These are phyloP conservation scores for Drosophila varians DNA, from an alignment of 1,140 invertebrate genomes.

Conservation along the genomic window DNA sequence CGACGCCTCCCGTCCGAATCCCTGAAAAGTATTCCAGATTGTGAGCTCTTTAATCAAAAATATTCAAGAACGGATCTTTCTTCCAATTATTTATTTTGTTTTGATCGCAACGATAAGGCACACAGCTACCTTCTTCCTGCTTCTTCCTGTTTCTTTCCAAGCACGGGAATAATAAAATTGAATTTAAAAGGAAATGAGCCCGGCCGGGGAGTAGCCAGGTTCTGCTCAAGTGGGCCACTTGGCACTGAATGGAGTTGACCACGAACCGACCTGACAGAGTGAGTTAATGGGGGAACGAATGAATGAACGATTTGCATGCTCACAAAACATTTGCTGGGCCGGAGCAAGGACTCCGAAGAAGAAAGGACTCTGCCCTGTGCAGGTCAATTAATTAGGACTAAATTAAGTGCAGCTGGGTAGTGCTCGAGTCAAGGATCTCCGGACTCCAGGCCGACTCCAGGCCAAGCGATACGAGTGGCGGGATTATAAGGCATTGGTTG, in stretches of 20 bases:
- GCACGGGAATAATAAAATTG: constrained; percentile 10
- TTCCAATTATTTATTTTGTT: not conserved
- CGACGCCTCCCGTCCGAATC: no score
- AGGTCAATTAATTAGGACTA: constrained; percentile 81
- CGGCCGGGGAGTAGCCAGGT: no score
- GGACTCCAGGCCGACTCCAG: constrained; percentile 30
- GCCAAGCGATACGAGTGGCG: constrained; percentile 73
- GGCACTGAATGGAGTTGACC: constrained; percentile 68
- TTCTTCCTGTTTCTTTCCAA: not conserved
- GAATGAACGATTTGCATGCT: constrained; percentile 75
- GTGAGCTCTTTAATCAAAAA: not conserved
- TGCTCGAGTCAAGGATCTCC: constrained; percentile 54
- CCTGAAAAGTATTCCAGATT: not conserved
- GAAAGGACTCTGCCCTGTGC: constrained; percentile 61
- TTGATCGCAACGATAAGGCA: not conserved
- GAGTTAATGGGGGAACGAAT: constrained; percentile 33
- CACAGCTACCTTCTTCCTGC: not conserved
- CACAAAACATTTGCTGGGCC: constrained; percentile 74
- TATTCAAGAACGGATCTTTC: not conserved
- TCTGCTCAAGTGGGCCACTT: constrained; percentile 66
- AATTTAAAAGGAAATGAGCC: constrained; percentile 60
- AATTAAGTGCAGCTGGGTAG: constrained; percentile 73
- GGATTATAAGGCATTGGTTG: constrained; percentile 63
- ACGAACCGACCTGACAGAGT: constrained; percentile 21
- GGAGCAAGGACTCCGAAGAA: constrained; percentile 22